These are phyloP conservation scores for Bovichtus variegatus DNA, from an alignment of 2,797 vertebrate genomes.

Conservation along the genomic window DNA sequence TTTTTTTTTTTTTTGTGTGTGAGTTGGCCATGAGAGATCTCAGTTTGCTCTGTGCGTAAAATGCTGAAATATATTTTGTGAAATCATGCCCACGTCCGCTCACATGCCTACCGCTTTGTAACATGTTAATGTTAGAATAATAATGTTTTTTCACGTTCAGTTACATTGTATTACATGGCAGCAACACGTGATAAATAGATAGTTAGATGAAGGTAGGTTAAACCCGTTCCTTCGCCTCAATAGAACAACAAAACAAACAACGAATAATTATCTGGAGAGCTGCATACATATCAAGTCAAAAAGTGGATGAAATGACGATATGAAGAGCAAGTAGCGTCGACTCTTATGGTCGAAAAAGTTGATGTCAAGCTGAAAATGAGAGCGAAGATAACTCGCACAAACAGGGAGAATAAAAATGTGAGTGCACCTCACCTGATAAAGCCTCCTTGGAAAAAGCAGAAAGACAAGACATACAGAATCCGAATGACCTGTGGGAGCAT, in stretches of 20 bases:
- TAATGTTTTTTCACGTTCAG: too few species aligned
- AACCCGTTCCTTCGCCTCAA: background rate
- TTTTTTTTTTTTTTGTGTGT: background rate
- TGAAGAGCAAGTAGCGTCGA: background rate
- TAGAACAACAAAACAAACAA: background rate
- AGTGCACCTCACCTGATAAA: slow-evolving; percentile 84
- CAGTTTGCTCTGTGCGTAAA: slow-evolving; percentile 37
- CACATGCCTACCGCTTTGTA: background rate
- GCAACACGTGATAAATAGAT: background rate
- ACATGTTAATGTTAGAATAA: too few species aligned
- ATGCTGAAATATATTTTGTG: background rate
- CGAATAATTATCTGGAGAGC: background rate
- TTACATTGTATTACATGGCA: background rate
- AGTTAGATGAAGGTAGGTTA: background rate
- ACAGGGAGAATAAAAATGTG: background rate
- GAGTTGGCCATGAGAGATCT: background rate
- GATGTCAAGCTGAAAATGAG: slow-evolving; percentile 4
- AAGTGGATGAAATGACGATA: slow-evolving; percentile 19
- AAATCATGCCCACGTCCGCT: background rate
- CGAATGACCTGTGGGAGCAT: slow-evolving; percentile 87
- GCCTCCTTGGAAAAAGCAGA: slow-evolving; percentile 86
- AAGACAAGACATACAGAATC: slow-evolving; percentile 86
- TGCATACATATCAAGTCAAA: background rate
- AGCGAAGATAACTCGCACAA: slow-evolving; percentile 20
- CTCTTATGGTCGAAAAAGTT: slow-evolving; percentile 55